Percentiles rank a stretch among this genome's conserved stretches.
Evolutionary conservation across 1,140 invertebrate species (phyloP).

Genomic region (Dryas iulia): DNA sequence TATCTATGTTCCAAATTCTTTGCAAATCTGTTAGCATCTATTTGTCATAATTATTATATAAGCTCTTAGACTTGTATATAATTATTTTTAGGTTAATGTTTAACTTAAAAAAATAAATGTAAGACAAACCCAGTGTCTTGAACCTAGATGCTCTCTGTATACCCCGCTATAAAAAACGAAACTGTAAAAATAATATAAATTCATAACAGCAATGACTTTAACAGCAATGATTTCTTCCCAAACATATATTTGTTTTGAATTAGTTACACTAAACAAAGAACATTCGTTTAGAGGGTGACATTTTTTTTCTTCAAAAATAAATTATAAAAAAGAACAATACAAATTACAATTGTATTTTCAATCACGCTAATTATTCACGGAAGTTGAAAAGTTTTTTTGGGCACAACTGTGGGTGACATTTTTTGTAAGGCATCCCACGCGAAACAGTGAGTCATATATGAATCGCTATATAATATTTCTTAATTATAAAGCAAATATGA

Average conservation of each 20-base stretch:
- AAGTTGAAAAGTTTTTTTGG: constrained; percentile 50
- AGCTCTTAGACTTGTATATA: too few species aligned
- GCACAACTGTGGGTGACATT: constrained; percentile 62
- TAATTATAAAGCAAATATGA: background rate
- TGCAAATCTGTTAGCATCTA: too few species aligned
- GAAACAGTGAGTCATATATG: constrained; percentile 17
- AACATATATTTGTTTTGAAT: background rate
- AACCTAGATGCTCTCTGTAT: too few species aligned
- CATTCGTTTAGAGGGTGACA: background rate
- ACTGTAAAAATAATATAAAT: too few species aligned
- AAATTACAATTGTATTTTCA: constrained; percentile 33
- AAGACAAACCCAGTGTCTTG: too few species aligned
- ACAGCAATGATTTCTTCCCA: too few species aligned
- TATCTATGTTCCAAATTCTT: too few species aligned
- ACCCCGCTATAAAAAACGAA: too few species aligned
- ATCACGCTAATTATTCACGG: constrained; percentile 46
- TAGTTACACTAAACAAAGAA: background rate
- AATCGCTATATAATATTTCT: background rate
- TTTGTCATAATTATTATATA: too few species aligned
- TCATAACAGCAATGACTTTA: too few species aligned
- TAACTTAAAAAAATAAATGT: too few species aligned
- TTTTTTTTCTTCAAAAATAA: constrained; percentile 1
- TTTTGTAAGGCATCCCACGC: constrained; percentile 64
- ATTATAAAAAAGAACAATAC: constrained; percentile 23
- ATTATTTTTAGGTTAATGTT: too few species aligned